Evolutionary conservation across 1,140 invertebrate species (phyloP), one percentile per base, ranked within the genome.

Genomic region (Atopsyche davidsoni): DNA sequence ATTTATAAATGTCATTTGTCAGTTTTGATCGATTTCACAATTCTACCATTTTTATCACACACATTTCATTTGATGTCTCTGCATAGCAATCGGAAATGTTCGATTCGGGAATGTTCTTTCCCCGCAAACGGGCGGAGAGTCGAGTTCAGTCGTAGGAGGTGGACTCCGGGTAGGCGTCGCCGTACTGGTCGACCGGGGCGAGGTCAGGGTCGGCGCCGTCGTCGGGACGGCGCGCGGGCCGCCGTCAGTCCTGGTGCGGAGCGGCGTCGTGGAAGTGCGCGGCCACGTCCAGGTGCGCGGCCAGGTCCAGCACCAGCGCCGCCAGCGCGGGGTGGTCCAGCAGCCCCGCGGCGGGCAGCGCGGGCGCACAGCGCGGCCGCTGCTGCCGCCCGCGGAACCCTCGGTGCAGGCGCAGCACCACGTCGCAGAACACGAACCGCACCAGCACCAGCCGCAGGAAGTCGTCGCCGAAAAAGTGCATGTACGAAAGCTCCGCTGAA

Each of bases 381-480:
- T 87, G 89, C 57, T 87, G 85, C 0, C 88, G 79, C 23, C 87
- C 82, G 61, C 89, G 75, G 64, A 86, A 86, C 32, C 82, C 82
- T 47, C 88, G 80, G 70, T 97, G 92, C 60, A 92, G 71, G 52
- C 87, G 82, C 46, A 96, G 71, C 23, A 89, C 85, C 60, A 91
- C 83, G 73, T 89, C 88, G 75, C 92, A 96, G 76, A 97, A 96
- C 48, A 96, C 83, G 72, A 89, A 96, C 41, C 93, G 81, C 40
- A 96, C 75, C 46, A 96, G 73, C 40, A 96, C 72, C 39, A 93
- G 75, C 45, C 92, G 81, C 49, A 96, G 76, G 72, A 96, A 96
- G 64, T 96, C 92, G 69, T 96, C 93, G 16, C 90, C 89, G 69
- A 95, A 89, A 72, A 96, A 96, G 67, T 88, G 81, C 46, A 91